Evolutionary conservation across 2,113 vertebrate genomes (phyloP).

Genomic region (Ophthalmolycus amberensis): DNA sequence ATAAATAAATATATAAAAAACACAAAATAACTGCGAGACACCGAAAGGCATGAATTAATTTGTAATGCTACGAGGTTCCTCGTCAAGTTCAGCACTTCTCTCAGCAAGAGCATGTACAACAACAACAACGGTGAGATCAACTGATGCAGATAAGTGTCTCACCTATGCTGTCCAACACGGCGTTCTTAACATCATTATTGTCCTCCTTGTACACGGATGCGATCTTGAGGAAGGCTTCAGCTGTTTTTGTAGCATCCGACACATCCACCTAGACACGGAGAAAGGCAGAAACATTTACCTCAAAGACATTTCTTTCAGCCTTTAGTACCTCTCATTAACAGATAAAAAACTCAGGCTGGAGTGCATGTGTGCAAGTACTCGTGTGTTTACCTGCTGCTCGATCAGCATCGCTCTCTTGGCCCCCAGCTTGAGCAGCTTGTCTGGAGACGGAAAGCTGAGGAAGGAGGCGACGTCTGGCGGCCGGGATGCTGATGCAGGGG

Average conservation of each 20-base stretch:
- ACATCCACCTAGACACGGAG: conserved; percentile 87
- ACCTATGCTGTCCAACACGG: conserved; percentile 85
- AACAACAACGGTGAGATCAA: background rate
- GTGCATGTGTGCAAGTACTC: background rate
- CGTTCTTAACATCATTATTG: conserved; percentile 84
- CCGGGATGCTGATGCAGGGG: conserved; percentile 80
- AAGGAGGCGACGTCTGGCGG: conserved; percentile 90
- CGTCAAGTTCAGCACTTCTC: background rate
- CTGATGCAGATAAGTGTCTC: conserved; percentile 33
- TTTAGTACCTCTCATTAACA: background rate
- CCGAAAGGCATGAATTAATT: background rate
- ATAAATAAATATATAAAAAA: background rate
- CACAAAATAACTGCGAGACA: background rate
- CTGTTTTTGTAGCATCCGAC: conserved; percentile 88
- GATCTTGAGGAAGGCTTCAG: conserved; percentile 91
- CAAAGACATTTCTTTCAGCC: background rate
- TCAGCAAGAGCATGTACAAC: background rate
- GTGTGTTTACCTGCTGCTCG: conserved; percentile 88
- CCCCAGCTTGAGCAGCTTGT: conserved; percentile 93
- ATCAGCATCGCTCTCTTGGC: conserved; percentile 88
- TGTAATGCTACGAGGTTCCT: background rate
- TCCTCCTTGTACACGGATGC: conserved; percentile 95
- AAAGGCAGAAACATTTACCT: background rate
- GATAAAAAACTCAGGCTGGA: background rate
- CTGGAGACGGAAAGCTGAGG: conserved; percentile 94